phyloP scores from a whole-genome alignment of 2,888 invertebrate genomes.

The Coremacera marginata region DNA sequence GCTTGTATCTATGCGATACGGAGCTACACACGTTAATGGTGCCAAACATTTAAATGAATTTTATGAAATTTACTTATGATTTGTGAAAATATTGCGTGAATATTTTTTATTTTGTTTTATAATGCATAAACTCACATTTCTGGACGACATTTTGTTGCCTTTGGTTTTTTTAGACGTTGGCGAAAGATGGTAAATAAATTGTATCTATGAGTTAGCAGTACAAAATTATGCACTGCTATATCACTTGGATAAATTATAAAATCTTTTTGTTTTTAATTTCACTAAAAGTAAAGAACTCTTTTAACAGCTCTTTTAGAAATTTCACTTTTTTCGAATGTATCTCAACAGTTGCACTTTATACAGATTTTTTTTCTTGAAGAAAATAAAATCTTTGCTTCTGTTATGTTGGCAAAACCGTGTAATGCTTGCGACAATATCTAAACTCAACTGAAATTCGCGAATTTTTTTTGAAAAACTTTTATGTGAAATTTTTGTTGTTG shows the following conservation, averaged over 20 bases:
- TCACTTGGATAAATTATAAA: neutral
- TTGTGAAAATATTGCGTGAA: neutral
- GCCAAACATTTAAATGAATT: neutral
- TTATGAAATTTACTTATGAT: neutral
- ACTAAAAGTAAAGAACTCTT: too few species aligned
- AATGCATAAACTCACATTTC: slow-evolving; percentile 57
- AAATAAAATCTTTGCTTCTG: neutral
- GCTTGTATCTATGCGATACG: neutral
- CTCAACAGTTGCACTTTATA: neutral
- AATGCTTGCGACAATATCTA: slow-evolving; percentile 62
- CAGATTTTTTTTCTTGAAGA: neutral
- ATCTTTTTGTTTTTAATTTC: neutral
- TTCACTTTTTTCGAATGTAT: neutral
- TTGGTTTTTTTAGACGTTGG: neutral
- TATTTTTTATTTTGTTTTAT: neutral
- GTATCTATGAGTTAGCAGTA: neutral
- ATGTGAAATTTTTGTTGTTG: slow-evolving; percentile 52
- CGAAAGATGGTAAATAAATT: neutral
- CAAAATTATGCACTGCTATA: too few species aligned
- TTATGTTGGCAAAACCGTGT: slow-evolving; percentile 39
- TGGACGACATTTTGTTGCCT: slow-evolving; percentile 56
- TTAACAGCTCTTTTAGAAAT: neutral
- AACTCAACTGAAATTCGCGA: slow-evolving; percentile 62
- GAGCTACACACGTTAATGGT: neutral
- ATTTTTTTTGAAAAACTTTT: slow-evolving; percentile 63